phyloP scores from a whole-genome alignment of 1,140 invertebrate species.

The Saxidomus purpurata region DNA sequence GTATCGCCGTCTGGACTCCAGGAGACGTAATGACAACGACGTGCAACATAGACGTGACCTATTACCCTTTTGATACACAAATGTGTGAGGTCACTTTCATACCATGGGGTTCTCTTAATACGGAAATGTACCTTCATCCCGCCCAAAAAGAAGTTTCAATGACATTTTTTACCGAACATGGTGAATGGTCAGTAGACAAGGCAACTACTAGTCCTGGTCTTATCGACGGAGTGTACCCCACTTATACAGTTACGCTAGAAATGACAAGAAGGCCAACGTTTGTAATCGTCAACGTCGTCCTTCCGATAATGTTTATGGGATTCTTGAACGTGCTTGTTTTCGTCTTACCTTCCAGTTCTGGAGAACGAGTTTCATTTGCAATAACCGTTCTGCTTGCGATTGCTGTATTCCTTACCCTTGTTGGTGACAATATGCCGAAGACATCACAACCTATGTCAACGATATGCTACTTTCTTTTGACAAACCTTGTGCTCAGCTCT shows the following conservation, averaged over 20 bases:
- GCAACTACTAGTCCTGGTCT: neutral
- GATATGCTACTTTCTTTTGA: conserved; percentile 57
- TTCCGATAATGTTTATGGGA: conserved; percentile 88
- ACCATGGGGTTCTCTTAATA: conserved; percentile 70
- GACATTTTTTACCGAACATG: conserved; percentile 88
- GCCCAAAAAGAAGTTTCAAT: conserved; percentile 79
- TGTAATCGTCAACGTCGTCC: conserved; percentile 88
- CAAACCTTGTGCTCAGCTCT: conserved; percentile 45
- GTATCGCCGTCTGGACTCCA: conserved; percentile 43
- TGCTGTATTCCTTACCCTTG: conserved; percentile 88
- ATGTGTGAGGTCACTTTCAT: conserved; percentile 87
- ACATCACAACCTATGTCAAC: conserved; percentile 83
- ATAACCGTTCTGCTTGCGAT: conserved; percentile 88
- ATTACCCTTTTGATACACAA: conserved; percentile 92
- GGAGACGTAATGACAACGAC: conserved; percentile 86
- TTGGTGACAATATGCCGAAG: conserved; percentile 88
- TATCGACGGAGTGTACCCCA: neutral
- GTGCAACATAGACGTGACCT: conserved; percentile 95
- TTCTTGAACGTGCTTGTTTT: conserved; percentile 88
- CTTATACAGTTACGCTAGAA: conserved; percentile 71
- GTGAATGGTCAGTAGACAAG: conserved; percentile 86
- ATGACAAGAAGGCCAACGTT: conserved; percentile 75
- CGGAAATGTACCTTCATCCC: neutral
- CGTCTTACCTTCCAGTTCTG: conserved; percentile 88
- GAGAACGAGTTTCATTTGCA: conserved; percentile 88